Evolutionary conservation across 2,113 vertebrate species (phyloP).

Genomic region (Bufo gargarizans): DNA sequence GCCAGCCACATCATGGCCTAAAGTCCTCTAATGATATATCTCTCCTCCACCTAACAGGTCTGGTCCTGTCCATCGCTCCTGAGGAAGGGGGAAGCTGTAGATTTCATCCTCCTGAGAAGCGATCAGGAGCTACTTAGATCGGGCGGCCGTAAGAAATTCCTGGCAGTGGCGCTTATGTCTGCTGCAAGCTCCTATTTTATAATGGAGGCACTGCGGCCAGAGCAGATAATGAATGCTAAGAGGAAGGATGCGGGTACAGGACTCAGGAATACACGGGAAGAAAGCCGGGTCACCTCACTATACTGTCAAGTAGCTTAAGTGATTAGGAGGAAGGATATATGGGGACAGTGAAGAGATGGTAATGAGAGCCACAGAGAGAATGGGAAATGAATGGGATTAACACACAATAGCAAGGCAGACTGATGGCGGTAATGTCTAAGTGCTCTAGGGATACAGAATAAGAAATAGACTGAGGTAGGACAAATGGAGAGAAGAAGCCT

Average conservation of each 20-base stretch:
- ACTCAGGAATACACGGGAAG: background rate
- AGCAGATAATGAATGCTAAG: slow-evolving; percentile 15
- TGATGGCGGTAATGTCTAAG: too few relatives aligned
- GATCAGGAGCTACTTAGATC: slow-evolving; percentile 13
- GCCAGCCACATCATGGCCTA: background rate
- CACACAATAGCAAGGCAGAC: background rate
- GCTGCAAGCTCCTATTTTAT: slow-evolving; percentile 21
- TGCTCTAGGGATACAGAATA: background rate
- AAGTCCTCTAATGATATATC: slow-evolving; percentile 7
- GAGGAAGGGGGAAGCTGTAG: background rate
- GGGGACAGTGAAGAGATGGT: background rate
- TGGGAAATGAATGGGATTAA: background rate
- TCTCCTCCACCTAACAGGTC: background rate
- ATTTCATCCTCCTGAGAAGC: slow-evolving; percentile 6
- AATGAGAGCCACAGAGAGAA: slow-evolving; percentile 1
- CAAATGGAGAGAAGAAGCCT: background rate
- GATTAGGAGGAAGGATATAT: background rate
- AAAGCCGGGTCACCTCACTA: slow-evolving; percentile 20
- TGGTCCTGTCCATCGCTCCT: background rate
- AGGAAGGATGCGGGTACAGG: background rate
- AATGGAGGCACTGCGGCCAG: slow-evolving; percentile 39
- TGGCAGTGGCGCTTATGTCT: slow-evolving; percentile 35
- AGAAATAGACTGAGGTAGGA: background rate
- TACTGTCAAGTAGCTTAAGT: slow-evolving; percentile 10
- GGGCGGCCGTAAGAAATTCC: slow-evolving; percentile 10